These are phyloP conservation scores for Coleophora flavipennella DNA, from an alignment of 2,888 invertebrate species.

Conservation along the genomic window DNA sequence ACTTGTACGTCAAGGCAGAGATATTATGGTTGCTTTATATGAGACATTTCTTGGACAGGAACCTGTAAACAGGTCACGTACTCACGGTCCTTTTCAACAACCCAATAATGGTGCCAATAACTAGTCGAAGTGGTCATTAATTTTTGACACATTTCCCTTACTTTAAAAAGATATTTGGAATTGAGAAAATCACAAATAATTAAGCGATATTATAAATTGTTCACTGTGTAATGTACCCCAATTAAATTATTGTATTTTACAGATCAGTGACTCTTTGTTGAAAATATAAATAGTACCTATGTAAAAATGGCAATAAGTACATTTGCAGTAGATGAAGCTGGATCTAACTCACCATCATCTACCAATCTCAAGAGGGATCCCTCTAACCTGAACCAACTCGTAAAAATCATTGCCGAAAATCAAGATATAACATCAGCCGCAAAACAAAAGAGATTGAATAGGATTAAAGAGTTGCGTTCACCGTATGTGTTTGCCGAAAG, in stretches of 20 bases:
- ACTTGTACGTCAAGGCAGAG: too few species aligned
- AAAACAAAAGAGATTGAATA: slow-evolving; percentile 21
- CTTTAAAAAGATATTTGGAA: too few species aligned
- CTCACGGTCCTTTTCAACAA: too few species aligned
- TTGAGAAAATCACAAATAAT: too few species aligned
- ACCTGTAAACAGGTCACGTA: too few species aligned
- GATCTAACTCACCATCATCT: slow-evolving; percentile 18
- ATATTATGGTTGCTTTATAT: too few species aligned
- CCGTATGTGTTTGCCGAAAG: slow-evolving; percentile 38
- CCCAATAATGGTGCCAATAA: too few species aligned
- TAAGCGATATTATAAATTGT: too few species aligned
- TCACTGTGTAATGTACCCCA: not conserved
- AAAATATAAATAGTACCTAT: slow-evolving; percentile 5
- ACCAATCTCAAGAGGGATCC: slow-evolving; percentile 20
- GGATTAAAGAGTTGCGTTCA: slow-evolving; percentile 23
- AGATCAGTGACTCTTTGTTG: not conserved
- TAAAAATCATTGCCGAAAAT: slow-evolving; percentile 23
- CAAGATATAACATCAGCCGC: slow-evolving; percentile 22
- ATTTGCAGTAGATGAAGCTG: slow-evolving; percentile 12
- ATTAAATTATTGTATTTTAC: not conserved
- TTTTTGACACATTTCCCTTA: too few species aligned
- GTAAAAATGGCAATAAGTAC: slow-evolving; percentile 36
- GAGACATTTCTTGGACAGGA: too few species aligned
- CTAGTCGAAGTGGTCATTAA: too few species aligned
- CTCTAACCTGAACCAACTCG: slow-evolving; percentile 17